Conservation (phyloP, 2,888 invertebrate genomes). For the Argyresthia albistria region DNA sequence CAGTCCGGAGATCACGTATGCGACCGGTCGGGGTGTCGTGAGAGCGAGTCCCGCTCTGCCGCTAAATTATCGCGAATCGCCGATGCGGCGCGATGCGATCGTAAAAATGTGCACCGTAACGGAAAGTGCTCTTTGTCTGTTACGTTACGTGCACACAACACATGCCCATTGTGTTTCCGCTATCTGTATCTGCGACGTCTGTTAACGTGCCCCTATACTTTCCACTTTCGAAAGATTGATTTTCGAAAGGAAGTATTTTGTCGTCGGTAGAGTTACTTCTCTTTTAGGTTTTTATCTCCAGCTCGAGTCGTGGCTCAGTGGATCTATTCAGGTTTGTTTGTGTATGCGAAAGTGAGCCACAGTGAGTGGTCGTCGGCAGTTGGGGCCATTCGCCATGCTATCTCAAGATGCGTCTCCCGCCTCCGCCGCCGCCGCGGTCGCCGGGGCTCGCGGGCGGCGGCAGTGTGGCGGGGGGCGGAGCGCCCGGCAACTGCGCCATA, state of each 20-base stretch:
- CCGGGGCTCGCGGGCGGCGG: conserved; percentile 18
- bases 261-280: too few relatives aligned
- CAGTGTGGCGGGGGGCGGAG: conserved; percentile 11
- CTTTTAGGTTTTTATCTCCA: neutral
- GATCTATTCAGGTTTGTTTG: conserved; percentile 19
- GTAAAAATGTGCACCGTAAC: conserved; percentile 53
- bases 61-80: conserved; percentile 7
- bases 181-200: neutral
- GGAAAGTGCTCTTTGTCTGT: conserved; percentile 22
- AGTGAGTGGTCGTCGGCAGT: neutral
- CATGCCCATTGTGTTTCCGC: conserved; percentile 3
- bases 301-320: neutral
- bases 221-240: neutral
- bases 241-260: too few relatives aligned
- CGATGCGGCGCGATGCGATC: conserved; percentile 18
- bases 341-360: neutral
- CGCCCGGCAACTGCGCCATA: conserved; percentile 60
- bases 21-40: conserved; percentile 37
- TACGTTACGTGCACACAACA: neutral
- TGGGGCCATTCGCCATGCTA: conserved; percentile 42
- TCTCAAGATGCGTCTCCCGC: conserved; percentile 37
- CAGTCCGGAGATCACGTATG: conserved; percentile 51
- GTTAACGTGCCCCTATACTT: neutral
- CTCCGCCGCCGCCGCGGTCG: conserved; percentile 15
- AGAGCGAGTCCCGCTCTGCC: conserved; percentile 14